Percentiles rank a stretch among this genome's conserved stretches.
Evolutionary conservation across 2,888 invertebrate species (phyloP).

Genomic region (Micoletzkya japonica): DNA sequence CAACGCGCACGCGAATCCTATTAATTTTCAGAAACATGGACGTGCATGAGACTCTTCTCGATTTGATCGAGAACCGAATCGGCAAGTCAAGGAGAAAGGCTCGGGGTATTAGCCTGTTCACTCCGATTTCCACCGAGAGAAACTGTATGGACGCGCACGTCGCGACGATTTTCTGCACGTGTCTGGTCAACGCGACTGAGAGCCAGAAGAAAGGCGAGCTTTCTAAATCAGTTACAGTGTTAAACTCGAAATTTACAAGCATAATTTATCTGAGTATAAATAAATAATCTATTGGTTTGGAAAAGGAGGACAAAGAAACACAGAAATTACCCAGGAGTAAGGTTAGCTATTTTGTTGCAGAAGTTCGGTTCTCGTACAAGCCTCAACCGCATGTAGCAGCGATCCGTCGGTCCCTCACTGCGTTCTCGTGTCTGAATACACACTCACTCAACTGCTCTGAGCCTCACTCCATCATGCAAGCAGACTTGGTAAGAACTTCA

Average conservation of each 20-base stretch:
- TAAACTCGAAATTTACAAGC: too few species aligned
- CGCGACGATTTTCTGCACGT: constrained; percentile 39
- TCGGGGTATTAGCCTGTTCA: constrained; percentile 35
- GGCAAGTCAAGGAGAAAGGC: background rate
- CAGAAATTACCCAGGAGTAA: too few species aligned
- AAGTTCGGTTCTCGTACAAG: background rate
- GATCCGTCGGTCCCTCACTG: background rate
- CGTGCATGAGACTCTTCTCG: constrained; percentile 39
- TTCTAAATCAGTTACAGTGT: background rate
- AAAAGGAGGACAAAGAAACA: too few species aligned
- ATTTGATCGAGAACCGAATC: constrained; percentile 26
- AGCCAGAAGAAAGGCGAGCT: background rate
- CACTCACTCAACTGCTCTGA: background rate
- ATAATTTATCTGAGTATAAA: too few species aligned
- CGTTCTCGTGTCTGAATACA: background rate
- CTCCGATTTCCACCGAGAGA: constrained; percentile 30
- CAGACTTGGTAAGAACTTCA: background rate
- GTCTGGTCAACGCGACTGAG: constrained; percentile 33
- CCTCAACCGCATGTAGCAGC: background rate
- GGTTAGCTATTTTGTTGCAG: background rate
- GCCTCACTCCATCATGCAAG: background rate
- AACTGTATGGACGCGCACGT: constrained; percentile 39
- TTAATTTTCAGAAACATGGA: constrained; percentile 45
- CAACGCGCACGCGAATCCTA: too few species aligned
- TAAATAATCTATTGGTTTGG: too few species aligned